phyloP scores from a whole-genome alignment of 1,140 invertebrate genomes.

The Cheumatopsyche charites region DNA sequence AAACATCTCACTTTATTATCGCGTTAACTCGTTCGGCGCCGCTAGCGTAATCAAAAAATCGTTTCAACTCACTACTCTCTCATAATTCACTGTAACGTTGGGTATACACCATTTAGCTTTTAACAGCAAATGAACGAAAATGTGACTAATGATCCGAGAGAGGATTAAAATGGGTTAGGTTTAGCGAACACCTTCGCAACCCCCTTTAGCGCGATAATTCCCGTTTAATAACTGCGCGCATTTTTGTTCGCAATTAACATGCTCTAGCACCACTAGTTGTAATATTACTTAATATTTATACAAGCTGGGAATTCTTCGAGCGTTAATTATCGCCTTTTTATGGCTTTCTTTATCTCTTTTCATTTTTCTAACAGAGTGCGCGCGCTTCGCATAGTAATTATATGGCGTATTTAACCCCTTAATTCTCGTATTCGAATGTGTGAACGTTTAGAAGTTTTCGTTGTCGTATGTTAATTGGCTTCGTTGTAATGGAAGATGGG shows the following conservation, averaged over 20 bases:
- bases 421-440: neutral
- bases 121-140: slow-evolving; percentile 47
- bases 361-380: neutral
- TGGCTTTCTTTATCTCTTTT: neutral
- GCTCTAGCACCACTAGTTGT: too few relatives aligned
- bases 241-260: too few relatives aligned
- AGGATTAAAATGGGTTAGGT: neutral
- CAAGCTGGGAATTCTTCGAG: neutral
- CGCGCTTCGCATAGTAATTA: neutral
- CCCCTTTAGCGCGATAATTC: slow-evolving; percentile 11
- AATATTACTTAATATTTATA: too few relatives aligned
- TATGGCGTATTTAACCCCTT: neutral
- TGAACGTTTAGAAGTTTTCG: neutral
- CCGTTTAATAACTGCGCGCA: slow-evolving; percentile 3
- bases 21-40: slow-evolving; percentile 11
- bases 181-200: too few relatives aligned
- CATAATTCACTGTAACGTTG: neutral
- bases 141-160: slow-evolving; percentile 44
- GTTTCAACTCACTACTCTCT: slow-evolving; percentile 19
- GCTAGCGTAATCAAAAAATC: slow-evolving; percentile 14
- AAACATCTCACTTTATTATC: slow-evolving; percentile 11
- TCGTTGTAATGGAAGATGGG: too few relatives aligned
- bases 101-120: slow-evolving; percentile 48
- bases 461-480: too few relatives aligned
- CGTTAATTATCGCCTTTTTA: neutral